Conservation (phyloP, 1,140 invertebrate species). For the Drosophila bocqueti region DNA sequence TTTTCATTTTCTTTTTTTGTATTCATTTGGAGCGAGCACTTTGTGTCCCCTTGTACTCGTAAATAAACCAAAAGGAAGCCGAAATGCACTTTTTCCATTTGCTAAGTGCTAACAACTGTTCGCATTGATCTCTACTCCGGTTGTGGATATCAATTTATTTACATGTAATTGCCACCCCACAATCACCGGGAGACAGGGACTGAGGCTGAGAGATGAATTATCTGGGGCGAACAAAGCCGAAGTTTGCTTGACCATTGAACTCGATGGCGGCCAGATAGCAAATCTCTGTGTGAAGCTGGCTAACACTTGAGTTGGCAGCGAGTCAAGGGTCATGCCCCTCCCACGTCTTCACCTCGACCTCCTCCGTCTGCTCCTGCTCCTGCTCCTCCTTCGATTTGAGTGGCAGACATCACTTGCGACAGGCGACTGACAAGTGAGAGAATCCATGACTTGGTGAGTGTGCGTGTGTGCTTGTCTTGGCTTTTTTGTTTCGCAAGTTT, state of each 20-base stretch:
- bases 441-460: constrained; percentile 39
- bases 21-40: constrained; percentile 54
- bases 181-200: not conserved
- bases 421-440: constrained; percentile 69
- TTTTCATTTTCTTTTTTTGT: constrained; percentile 27
- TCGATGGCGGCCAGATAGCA: constrained; percentile 46
- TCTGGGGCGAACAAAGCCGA: constrained; percentile 31
- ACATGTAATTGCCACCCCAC: constrained; percentile 43
- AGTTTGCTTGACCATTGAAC: constrained; percentile 73
- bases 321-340: constrained; percentile 57
- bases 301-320: constrained; percentile 57
- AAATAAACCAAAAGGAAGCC: constrained; percentile 73
- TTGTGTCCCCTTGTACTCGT: constrained; percentile 65
- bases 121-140: constrained; percentile 53
- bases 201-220: constrained; percentile 20
- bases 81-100: constrained; percentile 70
- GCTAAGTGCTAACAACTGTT: constrained; percentile 76
- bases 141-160: constrained; percentile 72
- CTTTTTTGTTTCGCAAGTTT: constrained; percentile 60
- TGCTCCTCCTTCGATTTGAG: constrained; percentile 39
- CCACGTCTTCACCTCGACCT: constrained; percentile 14
- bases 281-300: constrained; percentile 53
- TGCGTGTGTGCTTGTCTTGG: constrained; percentile 25
- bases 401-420: constrained; percentile 78
- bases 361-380: not conserved